phyloP scores from a whole-genome alignment of 2,113 vertebrate species.

The Alexandromys fortis region DNA sequence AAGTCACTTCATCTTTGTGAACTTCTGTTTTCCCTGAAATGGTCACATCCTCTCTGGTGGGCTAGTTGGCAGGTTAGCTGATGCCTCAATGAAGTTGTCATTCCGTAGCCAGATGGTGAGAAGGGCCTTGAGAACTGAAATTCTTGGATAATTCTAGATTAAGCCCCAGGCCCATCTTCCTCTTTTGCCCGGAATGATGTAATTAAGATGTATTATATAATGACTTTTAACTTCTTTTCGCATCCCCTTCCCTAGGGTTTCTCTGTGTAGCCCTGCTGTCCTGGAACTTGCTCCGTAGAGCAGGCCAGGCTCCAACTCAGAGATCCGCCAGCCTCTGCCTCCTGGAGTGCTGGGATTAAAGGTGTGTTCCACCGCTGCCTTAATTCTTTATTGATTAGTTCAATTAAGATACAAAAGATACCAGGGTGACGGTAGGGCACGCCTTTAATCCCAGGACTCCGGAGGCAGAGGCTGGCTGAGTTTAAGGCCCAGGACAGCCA shows the following conservation, averaged over 20 bases:
- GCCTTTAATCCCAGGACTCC: neutral
- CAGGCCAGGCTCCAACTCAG: neutral
- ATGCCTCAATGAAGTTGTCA: neutral
- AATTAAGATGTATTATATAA: neutral
- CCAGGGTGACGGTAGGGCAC: too few relatives aligned
- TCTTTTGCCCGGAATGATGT: neutral
- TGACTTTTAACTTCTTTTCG: neutral
- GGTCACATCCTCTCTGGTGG: neutral
- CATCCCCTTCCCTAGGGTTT: neutral
- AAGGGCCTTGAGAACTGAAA: neutral
- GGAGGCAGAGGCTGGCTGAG: neutral
- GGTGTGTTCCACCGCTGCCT: neutral
- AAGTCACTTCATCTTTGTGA: neutral
- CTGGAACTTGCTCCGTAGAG: neutral
- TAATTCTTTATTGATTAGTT: too few relatives aligned
- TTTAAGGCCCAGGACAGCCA: neutral
- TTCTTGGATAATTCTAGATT: neutral
- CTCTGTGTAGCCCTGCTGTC: neutral
- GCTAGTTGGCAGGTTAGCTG: neutral
- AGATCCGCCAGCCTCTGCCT: neutral
- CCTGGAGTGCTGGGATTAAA: neutral
- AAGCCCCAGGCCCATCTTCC: neutral
- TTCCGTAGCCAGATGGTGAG: neutral
- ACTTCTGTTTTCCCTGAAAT: constrained; percentile 8
- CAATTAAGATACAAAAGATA: too few relatives aligned